Base-by-base conservation (phyloP, 2,113 vertebrate species). In the Otus sunia region DNA sequence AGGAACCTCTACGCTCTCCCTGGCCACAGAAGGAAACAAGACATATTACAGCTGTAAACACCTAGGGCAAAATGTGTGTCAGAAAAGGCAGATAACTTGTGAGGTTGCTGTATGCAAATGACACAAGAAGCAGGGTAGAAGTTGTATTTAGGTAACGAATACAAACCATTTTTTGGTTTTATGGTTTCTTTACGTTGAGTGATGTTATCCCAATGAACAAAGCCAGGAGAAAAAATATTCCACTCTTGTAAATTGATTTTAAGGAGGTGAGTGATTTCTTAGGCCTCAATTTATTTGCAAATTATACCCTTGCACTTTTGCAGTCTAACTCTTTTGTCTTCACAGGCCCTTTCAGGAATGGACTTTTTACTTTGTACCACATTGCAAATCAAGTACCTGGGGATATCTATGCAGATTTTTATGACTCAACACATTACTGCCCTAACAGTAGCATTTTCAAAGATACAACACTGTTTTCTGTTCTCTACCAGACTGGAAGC, bases 1-100 rank as follows among this genome's bases (percentile, higher is more conserved):
- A 96, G 6, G 99, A 99, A 17, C 99, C 99, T 72, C 98, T 98
- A 17, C 98, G 98, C 92, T 99, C 99, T 52, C 99, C 99, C 99
- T 99, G 93, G 5, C 26, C 68, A 78, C 36, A 32, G 72, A 58
- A 95, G 75, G 68, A 92, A 72, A 90, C 4, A 53, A 81, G 47
- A 41, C 27, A 20, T 13, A 36, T 81, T 64, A 66, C 18, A 34
- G n/a, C 13, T 94, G 34, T 59, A 34, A 80, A 90, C 45, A 77
- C 10, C 18, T 21, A 37, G 55, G 49, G n/a, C 9, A 81, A 86
- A 81, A 60, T 13, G 16, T 27, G 2, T 39, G 26, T 60, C 62
- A 81, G 41, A 78, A 88, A 80, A 56, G 8, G 34, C 1, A 5
- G 10, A 30, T 71, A 16, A 66, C 55, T 71, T 91, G 25, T 77